A percentile compares a stretch with the other conserved stretches of the same genome.
These are phyloP conservation scores for Andrena trimmerana DNA, from an alignment of 2,888 invertebrate species.

Conservation along the genomic window DNA sequence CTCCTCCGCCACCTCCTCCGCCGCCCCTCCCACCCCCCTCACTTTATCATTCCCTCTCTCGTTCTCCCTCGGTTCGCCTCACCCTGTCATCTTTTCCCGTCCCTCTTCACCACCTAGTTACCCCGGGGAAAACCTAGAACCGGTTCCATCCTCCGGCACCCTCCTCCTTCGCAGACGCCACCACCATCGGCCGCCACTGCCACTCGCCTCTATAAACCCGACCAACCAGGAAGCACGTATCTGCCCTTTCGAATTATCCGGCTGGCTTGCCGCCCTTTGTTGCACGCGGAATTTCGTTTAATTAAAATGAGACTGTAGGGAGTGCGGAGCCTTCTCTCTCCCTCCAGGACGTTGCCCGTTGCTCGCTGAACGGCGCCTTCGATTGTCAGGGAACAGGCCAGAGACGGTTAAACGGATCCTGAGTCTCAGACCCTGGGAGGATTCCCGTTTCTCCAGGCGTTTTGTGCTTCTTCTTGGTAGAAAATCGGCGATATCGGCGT, in stretches of 20 bases:
- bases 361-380: constrained; percentile 36
- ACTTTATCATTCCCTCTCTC: constrained; percentile 27
- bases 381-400: constrained; percentile 33
- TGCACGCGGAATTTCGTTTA: constrained; percentile 76
- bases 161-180: constrained; percentile 62
- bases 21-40: constrained; percentile 41
- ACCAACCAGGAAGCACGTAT: constrained; percentile 77
- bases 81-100: constrained; percentile 44
- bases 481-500: too few relatives aligned
- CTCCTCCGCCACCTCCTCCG: constrained; percentile 33
- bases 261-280: constrained; percentile 75
- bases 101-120: constrained; percentile 74
- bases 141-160: constrained; percentile 68
- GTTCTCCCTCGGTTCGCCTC: constrained; percentile 13
- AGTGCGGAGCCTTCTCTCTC: constrained; percentile 8
- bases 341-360: constrained; percentile 5
- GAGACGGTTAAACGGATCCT: constrained; percentile 31
- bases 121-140: constrained; percentile 74
- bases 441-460: constrained; percentile 4
- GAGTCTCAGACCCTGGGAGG: not conserved
- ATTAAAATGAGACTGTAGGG: constrained; percentile 74
- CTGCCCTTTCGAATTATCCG: constrained; percentile 76
- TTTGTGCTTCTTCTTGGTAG: not conserved
- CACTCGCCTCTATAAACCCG: constrained; percentile 68
- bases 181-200: constrained; percentile 60